phyloP scores from a whole-genome alignment of 2,113 vertebrate genomes.

The Trichomycterus rosablanca region DNA sequence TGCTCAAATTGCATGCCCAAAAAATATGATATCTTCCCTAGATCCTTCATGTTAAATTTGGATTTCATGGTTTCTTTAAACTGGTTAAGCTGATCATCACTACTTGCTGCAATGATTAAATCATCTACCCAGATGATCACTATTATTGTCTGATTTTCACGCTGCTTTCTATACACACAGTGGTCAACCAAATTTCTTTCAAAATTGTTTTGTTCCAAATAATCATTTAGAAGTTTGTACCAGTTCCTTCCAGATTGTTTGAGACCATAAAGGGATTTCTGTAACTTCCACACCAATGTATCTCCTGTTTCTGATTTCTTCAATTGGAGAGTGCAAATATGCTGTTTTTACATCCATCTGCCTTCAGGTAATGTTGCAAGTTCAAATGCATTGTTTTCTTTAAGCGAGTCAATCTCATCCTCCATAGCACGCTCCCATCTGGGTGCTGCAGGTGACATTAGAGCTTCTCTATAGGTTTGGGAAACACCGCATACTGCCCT shows the following conservation, averaged over 20 bases:
- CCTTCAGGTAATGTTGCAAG: slow-evolving; percentile 39
- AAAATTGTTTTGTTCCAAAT: too few species aligned
- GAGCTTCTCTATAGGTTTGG: slow-evolving; percentile 26
- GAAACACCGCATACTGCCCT: slow-evolving; percentile 25
- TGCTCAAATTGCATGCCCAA: too few species aligned
- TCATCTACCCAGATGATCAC: not conserved
- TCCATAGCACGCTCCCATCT: slow-evolving; percentile 25
- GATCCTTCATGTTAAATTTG: too few species aligned
- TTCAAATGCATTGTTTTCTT: slow-evolving; percentile 21
- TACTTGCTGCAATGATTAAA: not conserved
- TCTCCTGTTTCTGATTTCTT: too few species aligned
- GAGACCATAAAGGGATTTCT: slow-evolving; percentile 7
- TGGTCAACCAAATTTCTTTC: too few species aligned
- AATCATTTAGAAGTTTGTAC: too few species aligned
- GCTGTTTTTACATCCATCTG: slow-evolving; percentile 13
- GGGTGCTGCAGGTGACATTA: slow-evolving; percentile 23
- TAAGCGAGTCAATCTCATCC: slow-evolving; percentile 34
- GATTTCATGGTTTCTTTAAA: too few species aligned
- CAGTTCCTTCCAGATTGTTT: too few species aligned
- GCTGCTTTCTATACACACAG: too few species aligned
- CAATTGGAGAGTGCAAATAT: not conserved
- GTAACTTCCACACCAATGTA: not conserved
- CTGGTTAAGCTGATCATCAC: too few species aligned
- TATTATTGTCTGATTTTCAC: not conserved
- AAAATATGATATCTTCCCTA: too few species aligned